A percentile compares a stretch with the other conserved stretches of the same genome.
phyloP scores from a whole-genome alignment of 2,888 invertebrate species.

The Parelbella ahira region DNA sequence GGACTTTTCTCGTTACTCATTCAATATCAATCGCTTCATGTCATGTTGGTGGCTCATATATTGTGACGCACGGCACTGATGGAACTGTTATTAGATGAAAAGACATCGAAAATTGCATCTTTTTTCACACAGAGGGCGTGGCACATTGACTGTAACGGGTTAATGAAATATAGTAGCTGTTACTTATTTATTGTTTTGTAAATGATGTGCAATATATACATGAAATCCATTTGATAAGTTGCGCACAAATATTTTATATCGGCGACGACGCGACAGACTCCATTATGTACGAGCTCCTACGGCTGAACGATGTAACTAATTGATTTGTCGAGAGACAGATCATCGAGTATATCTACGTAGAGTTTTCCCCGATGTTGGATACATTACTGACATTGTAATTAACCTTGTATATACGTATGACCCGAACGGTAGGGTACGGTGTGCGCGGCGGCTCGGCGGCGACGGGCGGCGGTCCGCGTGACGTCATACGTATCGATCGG shows the following conservation, averaged over 20 bases:
- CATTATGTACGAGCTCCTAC: slow-evolving; percentile 56
- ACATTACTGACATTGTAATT: slow-evolving; percentile 65
- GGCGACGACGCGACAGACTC: slow-evolving; percentile 63
- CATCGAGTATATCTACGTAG: slow-evolving; percentile 52
- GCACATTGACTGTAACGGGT: slow-evolving; percentile 19
- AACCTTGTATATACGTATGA: slow-evolving; percentile 78
- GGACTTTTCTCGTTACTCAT: slow-evolving; percentile 1
- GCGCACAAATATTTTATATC: slow-evolving; percentile 62
- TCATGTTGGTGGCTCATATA: no score
- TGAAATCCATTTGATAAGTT: slow-evolving; percentile 33
- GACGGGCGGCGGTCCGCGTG: slow-evolving; percentile 53
- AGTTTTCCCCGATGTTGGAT: slow-evolving; percentile 65
- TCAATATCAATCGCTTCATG: neutral
- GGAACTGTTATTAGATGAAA: neutral
- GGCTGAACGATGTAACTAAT: no score
- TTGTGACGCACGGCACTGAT: slow-evolving; percentile 13
- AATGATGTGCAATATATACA: slow-evolving; percentile 16
- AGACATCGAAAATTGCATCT: slow-evolving; percentile 14
- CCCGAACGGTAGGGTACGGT: slow-evolving; percentile 60
- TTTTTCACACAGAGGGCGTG: slow-evolving; percentile 14
- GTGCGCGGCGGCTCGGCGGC: no score
- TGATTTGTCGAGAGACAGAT: no score
- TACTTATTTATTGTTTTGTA: slow-evolving; percentile 15
- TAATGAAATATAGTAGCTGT: slow-evolving; percentile 3
- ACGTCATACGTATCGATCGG: slow-evolving; percentile 64